Evolutionary conservation across 2,888 invertebrate genomes (phyloP), one percentile per base, ranked within the genome.

Genomic region (Cordylochernes scorpioides): DNA sequence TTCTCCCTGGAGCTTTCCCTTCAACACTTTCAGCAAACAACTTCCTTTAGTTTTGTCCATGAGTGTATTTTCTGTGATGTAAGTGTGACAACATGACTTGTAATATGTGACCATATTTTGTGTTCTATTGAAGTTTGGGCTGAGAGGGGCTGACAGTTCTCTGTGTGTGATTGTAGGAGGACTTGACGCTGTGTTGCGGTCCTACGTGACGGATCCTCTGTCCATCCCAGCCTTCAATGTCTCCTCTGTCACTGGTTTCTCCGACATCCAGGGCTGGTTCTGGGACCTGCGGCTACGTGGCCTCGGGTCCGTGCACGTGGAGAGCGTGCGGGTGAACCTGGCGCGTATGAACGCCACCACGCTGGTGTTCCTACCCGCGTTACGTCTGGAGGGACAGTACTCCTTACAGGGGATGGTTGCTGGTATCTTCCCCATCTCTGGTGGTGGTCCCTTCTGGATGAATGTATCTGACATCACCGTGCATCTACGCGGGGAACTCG

Each of bases 371-470:
- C 18, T 41, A 5, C 33, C 43, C 2, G 24, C 32, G 6, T 19
- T 45, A 8, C 32, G 30, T 17, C 25, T 42, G 15, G 58, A 60
- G 7, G 80, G 80, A 9, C 62, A 68, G 42, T 80, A 80, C 48
- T 68, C 68, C 0, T 28, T 42, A 12, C 30, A 38, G 3, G 43
- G 42, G 6, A 32, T 32, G 9, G 55, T 77, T 43, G 59, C 63
- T 2, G n/a, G n/a, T n/a, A 64, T 71, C 0, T 70, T 70, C 61
- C 51, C 75, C n/a, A 62, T 65, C 29, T 66, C 69, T 2, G 31
- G 61, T 58, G 41, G 42, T 29, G 80, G 82, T 1, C 71, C 72
- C 1, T 82, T 72, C 51, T 70, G 66, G 1, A 70, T 80, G 2
- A 62, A 68, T 33, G 56, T 82, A 29, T 64, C 62, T 1, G 65